A percentile compares a stretch with the other conserved stretches of the same genome.
These are phyloP conservation scores for pig (Sus scrofa) DNA, from an alignment of 2,113 vertebrate genomes.

Conservation along the genomic window T2T-Sscrofa CM000822.6:81795001-81795500, in stretches of 20 bases:
- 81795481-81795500: neutral
- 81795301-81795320: neutral
- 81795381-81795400: neutral
- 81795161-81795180: neutral
- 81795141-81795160: neutral
- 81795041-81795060: neutral
- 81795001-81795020: neutral
- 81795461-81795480: conserved; percentile 6
- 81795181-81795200: neutral
- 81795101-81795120: neutral
- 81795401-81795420: neutral
- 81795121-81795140: neutral
- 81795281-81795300: neutral
- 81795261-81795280: neutral
- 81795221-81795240: neutral
- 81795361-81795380: neutral
- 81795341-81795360: neutral
- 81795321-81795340: neutral
- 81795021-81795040: neutral
- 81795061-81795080: neutral
- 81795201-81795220: neutral
- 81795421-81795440: neutral
- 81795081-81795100: neutral
- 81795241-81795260: neutral
- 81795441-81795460: neutral